These are phyloP conservation scores for Acipenser transmontanus DNA, from an alignment of 2,797 vertebrate genomes.

Conservation along the genomic window DNA sequence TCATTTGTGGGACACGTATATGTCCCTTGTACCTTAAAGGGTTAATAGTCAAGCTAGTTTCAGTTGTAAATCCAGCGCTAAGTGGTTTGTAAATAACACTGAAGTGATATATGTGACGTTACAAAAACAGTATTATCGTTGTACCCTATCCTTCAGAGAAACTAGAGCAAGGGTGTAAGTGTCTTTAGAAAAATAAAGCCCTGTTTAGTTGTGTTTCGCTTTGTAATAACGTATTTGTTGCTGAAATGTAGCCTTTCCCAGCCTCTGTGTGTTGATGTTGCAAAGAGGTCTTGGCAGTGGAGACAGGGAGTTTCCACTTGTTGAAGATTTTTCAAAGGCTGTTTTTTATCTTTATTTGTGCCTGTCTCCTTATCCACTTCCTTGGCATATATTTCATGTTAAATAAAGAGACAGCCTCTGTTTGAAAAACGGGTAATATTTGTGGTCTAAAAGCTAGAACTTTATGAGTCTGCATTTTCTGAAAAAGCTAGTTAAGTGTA, in stretches of 20 bases:
- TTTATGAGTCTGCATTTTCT: background rate
- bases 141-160: too few species aligned
- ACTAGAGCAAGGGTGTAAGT: background rate
- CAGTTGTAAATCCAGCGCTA: too few species aligned
- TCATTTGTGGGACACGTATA: too few species aligned
- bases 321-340: conserved; percentile 54
- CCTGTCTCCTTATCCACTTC: conserved; percentile 43
- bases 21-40: too few species aligned
- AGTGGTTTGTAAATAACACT: too few species aligned
- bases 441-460: background rate
- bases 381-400: conserved; percentile 30
- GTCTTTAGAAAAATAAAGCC: background rate
- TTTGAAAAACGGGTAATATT: background rate
- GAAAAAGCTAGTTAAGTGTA: background rate
- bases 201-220: background rate
- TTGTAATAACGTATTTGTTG: conserved; percentile 2
- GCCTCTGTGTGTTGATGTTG: conserved; percentile 29
- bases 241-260: conserved; percentile 14
- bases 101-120: too few species aligned
- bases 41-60: too few species aligned
- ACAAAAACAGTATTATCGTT: too few species aligned
- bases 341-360: conserved; percentile 35
- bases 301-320: conserved; percentile 78
- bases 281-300: conserved; percentile 62
- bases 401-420: conserved; percentile 10